Base-by-base conservation (phyloP, 2,888 invertebrate genomes). In the Lymantria monacha region DNA sequence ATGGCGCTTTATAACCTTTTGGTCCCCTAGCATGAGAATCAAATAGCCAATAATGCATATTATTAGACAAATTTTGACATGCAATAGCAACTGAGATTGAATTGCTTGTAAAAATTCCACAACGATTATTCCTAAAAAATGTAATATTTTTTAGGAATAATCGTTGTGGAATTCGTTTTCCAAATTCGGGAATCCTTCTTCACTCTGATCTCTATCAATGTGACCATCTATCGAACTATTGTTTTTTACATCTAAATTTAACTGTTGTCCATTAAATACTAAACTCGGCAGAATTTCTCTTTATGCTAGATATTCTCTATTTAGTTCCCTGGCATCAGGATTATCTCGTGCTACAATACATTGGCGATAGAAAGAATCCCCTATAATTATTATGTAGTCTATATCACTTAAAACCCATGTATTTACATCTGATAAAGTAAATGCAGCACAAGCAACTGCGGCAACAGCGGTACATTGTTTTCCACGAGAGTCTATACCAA, bases 381-480 rank as follows among this genome's bases (percentile, higher is more conserved):
- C 56, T 37, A 54, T 3, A 7, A 55, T 51, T 8, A 55, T 9
- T 9, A 51, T 46, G 9, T 51, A 51, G 43, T 55, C 55, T 3
- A 59, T 44, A 9, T 55, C 53, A 48, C 47, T 55, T 36, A 7
- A 36, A 3, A 36, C 3, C 55, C 55, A 59, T 14, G n/a, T 9
- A 30, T 14, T 49, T 12, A 51, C 44, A 12, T 51, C 45, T 30
- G 30, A 38, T 54, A 49, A 0, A 36, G 0, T 13, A 42, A 59
- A 55, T 30, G 53, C 63, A 1, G 47, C 47, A 48, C 57, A 55
- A 51, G 61, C 52, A 11, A 61, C 57, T 13, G 57, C 47, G 9
- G 63, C 62, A 7, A 58, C 42, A 0, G 15, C 62, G 42, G 59
- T 63, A 22, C 63, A 66, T 47, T 63, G 57, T 9, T 51, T 61